Evolutionary conservation across 2,888 invertebrate species (phyloP), one percentile per base, ranked within the genome.

Genomic region (Tineola bisselliella): DNA sequence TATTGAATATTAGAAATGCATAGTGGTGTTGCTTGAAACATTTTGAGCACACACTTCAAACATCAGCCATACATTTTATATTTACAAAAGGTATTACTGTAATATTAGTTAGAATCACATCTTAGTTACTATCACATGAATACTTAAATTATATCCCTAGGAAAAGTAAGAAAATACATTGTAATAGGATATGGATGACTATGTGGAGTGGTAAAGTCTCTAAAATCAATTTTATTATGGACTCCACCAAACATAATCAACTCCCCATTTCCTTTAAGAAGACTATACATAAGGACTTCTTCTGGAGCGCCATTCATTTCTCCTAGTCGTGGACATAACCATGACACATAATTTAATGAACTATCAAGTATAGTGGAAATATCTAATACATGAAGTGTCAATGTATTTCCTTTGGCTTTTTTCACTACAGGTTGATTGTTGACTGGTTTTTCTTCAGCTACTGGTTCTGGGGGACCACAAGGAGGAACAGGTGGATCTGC

Each of bases 181-280:
- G 92, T 90, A 83, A 94, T 94, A 44, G 93, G 93, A 71, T 93
- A 93, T 79, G 91, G 90, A 67, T 76, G 79, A 70, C 83, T 82
- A 72, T 91, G 91, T 67, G 90, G 90, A 64, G 81, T 72, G 64
- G 62, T 61, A 59, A 79, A 81, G 70, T 90, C 90, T 64, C 90
- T 77, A 63, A 91, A 89, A 64, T 88, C 88, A 62, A 90, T 89
- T 74, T 94, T 93, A 75, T 94, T 95, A 69, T 93, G 92, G 66
- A 98, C 95, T 62, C 98, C 98, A n/a, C 98, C 98, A 86, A 98
- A 98, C 89, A 98, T 93, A 61, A 98, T 92, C 30, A 98, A 81
- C 86, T 98, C 98, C 11, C 95, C 95, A 73, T 95, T 93, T 12
- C 97, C 98, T 65, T 93, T 91, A 5, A 96, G 93, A 68, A 98